Percentiles rank a stretch among this genome's conserved stretches.
These are phyloP conservation scores for Halocaridina rubra DNA, from an alignment of 2,888 invertebrate genomes.

Conservation along the genomic window DNA sequence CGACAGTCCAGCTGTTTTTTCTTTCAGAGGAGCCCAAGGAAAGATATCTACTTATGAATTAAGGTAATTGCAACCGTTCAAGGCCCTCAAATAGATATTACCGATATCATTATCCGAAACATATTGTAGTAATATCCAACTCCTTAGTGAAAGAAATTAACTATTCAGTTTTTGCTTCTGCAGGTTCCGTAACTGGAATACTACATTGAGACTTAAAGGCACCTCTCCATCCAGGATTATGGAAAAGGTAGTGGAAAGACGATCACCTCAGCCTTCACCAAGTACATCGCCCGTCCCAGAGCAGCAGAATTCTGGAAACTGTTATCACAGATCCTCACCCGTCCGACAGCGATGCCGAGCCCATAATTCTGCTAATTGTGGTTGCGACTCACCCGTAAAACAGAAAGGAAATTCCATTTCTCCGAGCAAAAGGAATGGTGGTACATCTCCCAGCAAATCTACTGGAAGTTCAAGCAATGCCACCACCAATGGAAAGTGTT, in stretches of 20 bases:
- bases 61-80: too few species aligned
- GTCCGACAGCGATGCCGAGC: slow-evolving; percentile 12
- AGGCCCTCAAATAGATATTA: too few species aligned
- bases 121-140: too few species aligned
- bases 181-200: slow-evolving; percentile 88
- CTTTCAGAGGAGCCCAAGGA: too few species aligned
- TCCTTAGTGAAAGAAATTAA: too few species aligned
- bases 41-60: too few species aligned
- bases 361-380: slow-evolving; percentile 2
- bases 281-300: slow-evolving; percentile 42
- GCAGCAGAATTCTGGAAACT: background rate
- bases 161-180: too few species aligned
- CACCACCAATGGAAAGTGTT: background rate
- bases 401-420: background rate
- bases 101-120: too few species aligned
- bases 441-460: background rate
- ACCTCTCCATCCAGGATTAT: slow-evolving; percentile 68
- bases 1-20: too few species aligned
- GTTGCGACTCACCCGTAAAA: background rate
- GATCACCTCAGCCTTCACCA: slow-evolving; percentile 43
- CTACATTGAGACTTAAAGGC: slow-evolving; percentile 79
- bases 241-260: slow-evolving; percentile 72
- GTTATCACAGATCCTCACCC: background rate
- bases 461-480: background rate
- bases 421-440: background rate